These are phyloP conservation scores for Atherinosoma microstoma DNA, from an alignment of 2,797 vertebrate genomes.

Conservation along the genomic window DNA sequence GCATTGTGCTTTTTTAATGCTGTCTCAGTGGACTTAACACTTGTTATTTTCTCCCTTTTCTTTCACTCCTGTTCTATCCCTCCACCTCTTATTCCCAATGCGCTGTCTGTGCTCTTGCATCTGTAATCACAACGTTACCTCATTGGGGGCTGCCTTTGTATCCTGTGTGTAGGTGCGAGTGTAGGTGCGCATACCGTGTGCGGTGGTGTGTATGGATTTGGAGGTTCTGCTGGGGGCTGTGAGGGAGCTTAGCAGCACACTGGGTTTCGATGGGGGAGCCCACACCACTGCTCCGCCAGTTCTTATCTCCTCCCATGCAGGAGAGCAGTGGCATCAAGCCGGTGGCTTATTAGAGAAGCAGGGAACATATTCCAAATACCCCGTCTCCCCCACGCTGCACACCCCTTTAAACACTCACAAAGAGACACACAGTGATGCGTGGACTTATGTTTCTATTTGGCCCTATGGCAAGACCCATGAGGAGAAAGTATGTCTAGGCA, in stretches of 20 bases:
- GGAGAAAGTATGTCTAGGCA: constrained; percentile 62
- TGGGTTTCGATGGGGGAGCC: constrained; percentile 78
- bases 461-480: constrained; percentile 62
- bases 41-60: constrained; percentile 75
- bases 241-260: constrained; percentile 76
- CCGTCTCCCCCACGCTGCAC: constrained; percentile 14
- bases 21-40: constrained; percentile 79
- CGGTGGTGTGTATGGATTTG: constrained; percentile 44
- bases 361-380: constrained; percentile 78
- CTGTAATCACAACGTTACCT: constrained; percentile 82
- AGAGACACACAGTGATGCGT: constrained; percentile 43
- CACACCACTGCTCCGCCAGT: constrained; percentile 75
- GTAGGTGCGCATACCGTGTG: constrained; percentile 20
- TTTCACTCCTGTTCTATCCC: constrained; percentile 54
- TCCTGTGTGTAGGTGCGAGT: constrained; percentile 49
- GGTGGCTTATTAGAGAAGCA: constrained; percentile 84
- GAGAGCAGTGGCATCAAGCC: constrained; percentile 81
- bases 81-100: constrained; percentile 74
- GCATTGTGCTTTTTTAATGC: constrained; percentile 81
- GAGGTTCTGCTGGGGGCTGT: constrained; percentile 75
- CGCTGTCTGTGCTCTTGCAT: constrained; percentile 74
- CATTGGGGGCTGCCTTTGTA: constrained; percentile 75
- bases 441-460: constrained; percentile 64
- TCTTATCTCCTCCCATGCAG: constrained; percentile 85
- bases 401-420: constrained; percentile 39